Evolutionary conservation across 2,797 vertebrate species (phyloP), one percentile per base, ranked within the genome.

Genomic region (Falco rusticolus): DNA sequence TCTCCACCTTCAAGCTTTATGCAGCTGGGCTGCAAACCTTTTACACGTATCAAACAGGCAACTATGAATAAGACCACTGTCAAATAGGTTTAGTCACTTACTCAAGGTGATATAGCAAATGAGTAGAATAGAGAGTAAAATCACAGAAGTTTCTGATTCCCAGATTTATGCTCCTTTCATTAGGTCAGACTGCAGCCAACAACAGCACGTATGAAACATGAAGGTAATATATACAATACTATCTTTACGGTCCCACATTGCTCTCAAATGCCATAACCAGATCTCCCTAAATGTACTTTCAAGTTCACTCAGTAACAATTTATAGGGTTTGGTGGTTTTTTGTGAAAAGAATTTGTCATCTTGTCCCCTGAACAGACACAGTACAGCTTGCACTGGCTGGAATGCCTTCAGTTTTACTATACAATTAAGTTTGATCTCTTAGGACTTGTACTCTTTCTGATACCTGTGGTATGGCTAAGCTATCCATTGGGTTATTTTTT

Each of bases 401-500:
- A 97, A 95, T 89, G 89, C 88, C 94, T 94, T 39, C 59, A 89
- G 80, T 95, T 97, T 98, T 97, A 95, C 88, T 94, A 22, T 66
- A 93, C 60, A 94, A 81, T 95, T 96, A 96, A 77, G 84, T 89
- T 84, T 76, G 60, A 61, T 93, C 89, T 97, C 96, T 94, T 79
- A 96, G 93, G 95, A 94, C 87, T 88, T 96, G 75, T 94, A 90
- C 81, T 61, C 53, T 54, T 96, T 92, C 93, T 97, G 53, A 76
- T 97, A 96, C 90, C 92, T 96, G 86, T 80, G 19, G 43, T 94
- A 96, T 26, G 64, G 92, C 95, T 89, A 97, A 94, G 56, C 39
- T 96, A 93, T 84, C 82, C 94, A 93, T 79, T 96, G 89, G 72
- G 78, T 94, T 79, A 74, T 94, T 97, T 97, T 91, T 97, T 87